Conservation (phyloP, 2,888 invertebrate species). For the Sthenelais limicola region DNA sequence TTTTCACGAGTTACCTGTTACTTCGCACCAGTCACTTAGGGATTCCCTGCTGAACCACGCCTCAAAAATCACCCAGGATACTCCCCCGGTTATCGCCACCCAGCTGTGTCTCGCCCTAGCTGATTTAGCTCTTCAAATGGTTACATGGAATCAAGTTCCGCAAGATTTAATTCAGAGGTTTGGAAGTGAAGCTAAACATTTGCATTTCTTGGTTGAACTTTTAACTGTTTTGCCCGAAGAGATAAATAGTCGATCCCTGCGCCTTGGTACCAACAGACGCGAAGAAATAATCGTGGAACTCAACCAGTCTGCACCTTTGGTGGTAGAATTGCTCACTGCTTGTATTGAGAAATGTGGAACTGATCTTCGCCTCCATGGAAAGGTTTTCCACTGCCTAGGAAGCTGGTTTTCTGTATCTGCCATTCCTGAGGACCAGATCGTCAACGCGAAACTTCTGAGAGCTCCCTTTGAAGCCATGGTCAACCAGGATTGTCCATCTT, state of each 20-base stretch:
- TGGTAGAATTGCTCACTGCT: constrained; percentile 86
- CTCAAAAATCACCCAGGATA: constrained; percentile 52
- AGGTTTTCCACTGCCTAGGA: constrained; percentile 88
- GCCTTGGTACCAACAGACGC: constrained; percentile 91
- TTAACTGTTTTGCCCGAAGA: constrained; percentile 96
- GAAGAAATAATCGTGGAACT: constrained; percentile 88
- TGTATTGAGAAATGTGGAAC: constrained; percentile 80
- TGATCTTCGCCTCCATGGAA: constrained; percentile 74
- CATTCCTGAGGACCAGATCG: constrained; percentile 82
- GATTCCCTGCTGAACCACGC: constrained; percentile 90
- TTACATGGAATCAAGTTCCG: constrained; percentile 91
- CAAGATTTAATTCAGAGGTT: constrained; percentile 83
- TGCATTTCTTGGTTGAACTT: constrained; percentile 91
- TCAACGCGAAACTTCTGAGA: constrained; percentile 71
- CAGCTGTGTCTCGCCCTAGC: constrained; percentile 89
- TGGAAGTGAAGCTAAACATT: constrained; percentile 71
- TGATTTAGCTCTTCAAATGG: constrained; percentile 94
- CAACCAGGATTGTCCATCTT: constrained; percentile 64
- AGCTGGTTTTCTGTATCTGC: constrained; percentile 92
- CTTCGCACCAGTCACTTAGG: constrained; percentile 86
- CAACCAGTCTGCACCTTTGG: constrained; percentile 81
- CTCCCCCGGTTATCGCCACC: constrained; percentile 48
- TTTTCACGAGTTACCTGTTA: constrained; percentile 90
- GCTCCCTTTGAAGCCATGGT: constrained; percentile 72
- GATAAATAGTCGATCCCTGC: constrained; percentile 73